Base-by-base conservation (phyloP, 2,797 vertebrate species). In the Rachycentron canadum region DNA sequence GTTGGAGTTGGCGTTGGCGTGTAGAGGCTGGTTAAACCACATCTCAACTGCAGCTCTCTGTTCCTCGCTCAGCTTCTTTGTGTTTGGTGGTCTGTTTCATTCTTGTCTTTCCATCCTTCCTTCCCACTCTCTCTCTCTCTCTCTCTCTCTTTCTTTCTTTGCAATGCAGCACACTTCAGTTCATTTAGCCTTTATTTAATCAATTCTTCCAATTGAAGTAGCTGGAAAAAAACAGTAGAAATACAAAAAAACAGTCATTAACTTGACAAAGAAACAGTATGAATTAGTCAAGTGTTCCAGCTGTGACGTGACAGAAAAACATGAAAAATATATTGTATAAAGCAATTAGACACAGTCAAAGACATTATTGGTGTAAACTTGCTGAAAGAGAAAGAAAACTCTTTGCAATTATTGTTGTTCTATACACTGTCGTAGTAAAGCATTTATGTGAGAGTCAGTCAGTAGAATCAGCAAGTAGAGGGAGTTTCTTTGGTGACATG, bases 171-270 rank as follows among this genome's bases (percentile, higher is more conserved):
- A 21, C 14, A 47, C 38, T 66, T 79, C 56, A 52, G 23, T 81
- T 79, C 9, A 77, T 79, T 70, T 72, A 58, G 19, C 21, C 26
- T 80, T 81, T 70, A 69, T 87, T 86, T 32, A 76, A 78, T 82
- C 70, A 82, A 23, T 82, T 76, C 73, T 36, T 81, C 69, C 43
- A 74, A 76, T 32, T 78, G 8, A 73, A 70, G 32, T 26, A 26
- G 58, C 52, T 60, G 4, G 28, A 7, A 19, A 41, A 74, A 70
- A 62, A 49, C n/a, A n/a, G n/a, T n/a, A n/a, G n/a, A n/a, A n/a
- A n/a, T n/a, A n/a, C n/a, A n/a, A n/a, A n/a, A n/a, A n/a, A 30
- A 53, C 16, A 26, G 58, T 69, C 38, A 69, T 77, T 61, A 69
- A 45, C 30, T 30, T 81, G 41, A 64, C 52, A 81, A 74, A 70